Base-by-base conservation (phyloP, 2,797 vertebrate species). In the Sebastes matsubarae region DNA sequence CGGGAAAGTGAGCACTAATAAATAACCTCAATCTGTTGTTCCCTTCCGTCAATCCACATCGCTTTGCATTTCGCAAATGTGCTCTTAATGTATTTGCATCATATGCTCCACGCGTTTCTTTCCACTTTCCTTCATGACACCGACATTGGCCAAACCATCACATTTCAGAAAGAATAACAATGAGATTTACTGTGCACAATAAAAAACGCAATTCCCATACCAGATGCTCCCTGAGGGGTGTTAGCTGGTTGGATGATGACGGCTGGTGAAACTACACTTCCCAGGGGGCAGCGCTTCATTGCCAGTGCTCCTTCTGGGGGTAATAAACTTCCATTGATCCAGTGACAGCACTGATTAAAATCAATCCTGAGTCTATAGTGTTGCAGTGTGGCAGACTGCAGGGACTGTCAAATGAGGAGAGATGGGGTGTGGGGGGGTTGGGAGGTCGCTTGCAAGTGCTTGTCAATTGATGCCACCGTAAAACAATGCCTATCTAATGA, bases 281-380 rank as follows among this genome's bases (percentile, higher is more conserved):
- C 92, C 94, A 88, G 72, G 92, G 84, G 95, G 86, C 83, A 52
- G 59, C 72, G 79, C 88, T 92, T 94, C 92, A 94, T 93, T 90
- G 93, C 88, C 67, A 69, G 77, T 52, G 84, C 83, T 93, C 92
- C 89, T 92, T 91, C 90, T 88, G 92, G 92, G 93, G 93, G 87
- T 94, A 94, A 95, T 94, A 94, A 93, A 93, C 85, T 89, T 82
- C 72, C 89, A 95, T 95, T 94, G 94, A 95, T 94, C 91, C 88
- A 79, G 82, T 94, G 94, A 92, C 93, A 95, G 88, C 79, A 60
- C 92, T 93, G 93, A 94, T 95, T 93, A 92, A 94, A 96, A 95
- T 95, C 94, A 95, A 94, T 95, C 68, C 72, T 8, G 64, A 72
- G 80, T 78, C 87, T 68, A 92, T 78, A 54, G 83, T 82, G 88